Evolutionary conservation across 2,113 vertebrate genomes (phyloP).

Genomic region (Phocoena phocoena): DNA sequence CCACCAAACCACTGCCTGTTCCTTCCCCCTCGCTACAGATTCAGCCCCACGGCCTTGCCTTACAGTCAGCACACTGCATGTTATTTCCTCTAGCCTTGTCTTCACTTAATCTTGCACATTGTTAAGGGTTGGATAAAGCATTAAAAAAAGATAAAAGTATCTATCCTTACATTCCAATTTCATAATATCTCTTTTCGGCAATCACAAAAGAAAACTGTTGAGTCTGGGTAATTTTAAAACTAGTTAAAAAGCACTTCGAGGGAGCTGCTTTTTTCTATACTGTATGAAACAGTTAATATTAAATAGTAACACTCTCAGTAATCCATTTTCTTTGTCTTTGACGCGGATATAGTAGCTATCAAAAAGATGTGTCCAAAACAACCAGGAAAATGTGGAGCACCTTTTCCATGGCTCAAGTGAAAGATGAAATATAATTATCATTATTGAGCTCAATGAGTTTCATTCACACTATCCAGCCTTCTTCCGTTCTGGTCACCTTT

Average conservation of each 20-base stretch:
- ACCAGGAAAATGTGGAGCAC: neutral
- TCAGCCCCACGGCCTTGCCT: neutral
- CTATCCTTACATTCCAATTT: neutral
- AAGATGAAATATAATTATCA: neutral
- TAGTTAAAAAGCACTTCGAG: constrained; percentile 7
- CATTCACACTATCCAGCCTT: neutral
- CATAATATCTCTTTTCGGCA: neutral
- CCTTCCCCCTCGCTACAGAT: neutral
- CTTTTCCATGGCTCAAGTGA: neutral
- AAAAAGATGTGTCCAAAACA: neutral
- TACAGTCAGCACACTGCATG: neutral
- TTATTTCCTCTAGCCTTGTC: neutral
- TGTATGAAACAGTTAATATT: neutral
- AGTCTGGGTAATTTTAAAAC: constrained; percentile 45
- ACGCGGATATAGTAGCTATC: neutral
- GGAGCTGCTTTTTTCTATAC: neutral
- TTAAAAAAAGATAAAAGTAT: neutral
- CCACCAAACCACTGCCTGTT: neutral
- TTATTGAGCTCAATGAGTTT: neutral
- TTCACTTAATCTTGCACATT: neutral
- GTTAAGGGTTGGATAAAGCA: neutral
- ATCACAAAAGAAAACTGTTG: constrained; percentile 34
- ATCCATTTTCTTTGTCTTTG: neutral
- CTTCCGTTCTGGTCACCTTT: neutral
- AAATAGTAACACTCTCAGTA: neutral